Evolutionary conservation across 2,113 vertebrate species (phyloP).

Genomic region (Rafetus swinhoei): DNA sequence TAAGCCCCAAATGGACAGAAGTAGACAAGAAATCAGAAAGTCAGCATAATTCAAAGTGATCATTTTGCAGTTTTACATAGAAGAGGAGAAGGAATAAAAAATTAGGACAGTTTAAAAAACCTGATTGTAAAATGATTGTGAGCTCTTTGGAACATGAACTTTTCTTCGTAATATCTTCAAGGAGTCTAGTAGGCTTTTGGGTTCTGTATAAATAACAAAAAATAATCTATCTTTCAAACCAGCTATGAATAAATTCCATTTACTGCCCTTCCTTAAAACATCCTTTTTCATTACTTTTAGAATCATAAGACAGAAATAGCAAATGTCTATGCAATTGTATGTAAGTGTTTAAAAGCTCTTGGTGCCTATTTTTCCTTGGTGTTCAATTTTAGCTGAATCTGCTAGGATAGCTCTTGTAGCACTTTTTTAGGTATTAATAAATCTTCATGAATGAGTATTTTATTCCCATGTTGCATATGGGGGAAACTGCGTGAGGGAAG

Average conservation of each 20-base stretch:
- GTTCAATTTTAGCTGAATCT: background rate
- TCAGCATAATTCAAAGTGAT: background rate
- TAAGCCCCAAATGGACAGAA: background rate
- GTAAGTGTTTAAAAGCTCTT: background rate
- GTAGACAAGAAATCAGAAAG: background rate
- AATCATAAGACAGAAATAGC: background rate
- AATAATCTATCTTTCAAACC: background rate
- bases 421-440: accelerated
- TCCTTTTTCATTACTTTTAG: background rate
- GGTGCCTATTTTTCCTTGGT: background rate
- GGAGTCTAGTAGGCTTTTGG: background rate
- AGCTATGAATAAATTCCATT: background rate
- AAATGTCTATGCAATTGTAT: background rate
- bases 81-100: background rate
- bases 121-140: conserved; percentile 15
- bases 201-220: conserved; percentile 10
- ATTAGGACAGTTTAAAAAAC: conserved; percentile 21
- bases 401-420: background rate
- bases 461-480: background rate
- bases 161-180: conserved; percentile 16
- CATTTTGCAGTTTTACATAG: background rate
- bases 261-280: background rate
- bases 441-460: background rate
- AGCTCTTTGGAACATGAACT: conserved; percentile 8
- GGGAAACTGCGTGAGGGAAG: background rate